Conservation (phyloP, 2,797 vertebrate species). For the Vireo griseus region DNA sequence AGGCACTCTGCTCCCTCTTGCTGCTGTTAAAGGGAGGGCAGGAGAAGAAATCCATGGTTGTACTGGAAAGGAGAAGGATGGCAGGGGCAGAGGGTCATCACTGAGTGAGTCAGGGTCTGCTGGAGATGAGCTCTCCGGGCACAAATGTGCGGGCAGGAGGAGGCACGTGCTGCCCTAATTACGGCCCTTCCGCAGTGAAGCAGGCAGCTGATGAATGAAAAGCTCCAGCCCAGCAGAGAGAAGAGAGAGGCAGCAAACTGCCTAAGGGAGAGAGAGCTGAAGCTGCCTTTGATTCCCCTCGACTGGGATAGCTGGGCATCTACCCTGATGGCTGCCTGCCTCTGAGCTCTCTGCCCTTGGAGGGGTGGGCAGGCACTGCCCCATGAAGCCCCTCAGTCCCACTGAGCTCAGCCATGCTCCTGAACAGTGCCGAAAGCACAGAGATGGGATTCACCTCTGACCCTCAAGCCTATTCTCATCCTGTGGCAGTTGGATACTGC, state of each 20-base stretch:
- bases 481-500: fast-evolving
- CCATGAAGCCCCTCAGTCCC: background rate
- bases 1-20: background rate
- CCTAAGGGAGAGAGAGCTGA: background rate
- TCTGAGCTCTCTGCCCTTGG: background rate
- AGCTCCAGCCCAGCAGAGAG: background rate
- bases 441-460: background rate
- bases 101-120: constrained; percentile 8
- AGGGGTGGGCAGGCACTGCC: background rate
- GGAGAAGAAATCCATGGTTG: background rate
- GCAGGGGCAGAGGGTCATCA: background rate
- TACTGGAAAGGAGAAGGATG: background rate
- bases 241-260: background rate
- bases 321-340: background rate
- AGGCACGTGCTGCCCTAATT: background rate
- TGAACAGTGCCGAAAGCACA: background rate
- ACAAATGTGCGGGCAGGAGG: background rate
- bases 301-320: fast-evolving
- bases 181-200: background rate
- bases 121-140: background rate
- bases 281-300: background rate
- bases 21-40: background rate
- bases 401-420: background rate
- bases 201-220: background rate
- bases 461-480: background rate